Evolutionary conservation across 2,797 vertebrate genomes (phyloP).

Genomic region (Acipenser ruthenus): DNA sequence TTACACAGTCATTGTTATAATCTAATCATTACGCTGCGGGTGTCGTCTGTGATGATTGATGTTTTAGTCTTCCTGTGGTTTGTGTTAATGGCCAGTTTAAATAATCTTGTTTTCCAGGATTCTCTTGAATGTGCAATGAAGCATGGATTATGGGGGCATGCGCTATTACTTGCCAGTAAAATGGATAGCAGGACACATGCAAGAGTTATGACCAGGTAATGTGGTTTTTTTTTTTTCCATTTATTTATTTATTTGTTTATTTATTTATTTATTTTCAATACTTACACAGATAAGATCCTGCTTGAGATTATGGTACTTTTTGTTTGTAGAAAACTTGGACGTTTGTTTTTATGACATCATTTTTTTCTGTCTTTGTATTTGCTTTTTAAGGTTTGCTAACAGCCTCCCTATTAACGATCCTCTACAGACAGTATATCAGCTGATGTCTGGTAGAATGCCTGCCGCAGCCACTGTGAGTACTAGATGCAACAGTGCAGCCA

Average conservation of each 20-base stretch:
- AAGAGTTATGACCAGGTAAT: slow-evolving; percentile 91
- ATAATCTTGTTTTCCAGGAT: slow-evolving; percentile 55
- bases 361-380: background rate
- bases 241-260: slow-evolving; percentile 3
- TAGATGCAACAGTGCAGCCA: background rate
- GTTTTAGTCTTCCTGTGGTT: too few relatives aligned
- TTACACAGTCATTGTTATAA: too few relatives aligned
- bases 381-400: slow-evolving; percentile 81
- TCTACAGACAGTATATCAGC: slow-evolving; percentile 94
- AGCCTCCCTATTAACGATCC: slow-evolving; percentile 98
- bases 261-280: slow-evolving; percentile 3
- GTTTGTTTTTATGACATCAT: background rate
- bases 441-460: slow-evolving; percentile 97
- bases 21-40: too few relatives aligned
- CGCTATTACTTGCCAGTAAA: slow-evolving; percentile 89
- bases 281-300: background rate
- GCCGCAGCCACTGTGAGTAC: slow-evolving; percentile 82
- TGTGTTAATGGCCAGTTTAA: too few relatives aligned
- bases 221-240: rapidly evolving
- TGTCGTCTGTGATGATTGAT: too few relatives aligned
- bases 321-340: background rate
- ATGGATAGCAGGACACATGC: slow-evolving; percentile 96
- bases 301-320: background rate
- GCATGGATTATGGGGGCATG: slow-evolving; percentile 92
- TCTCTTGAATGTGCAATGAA: slow-evolving; percentile 97